Percentiles rank a stretch among this genome's conserved stretches.
These are phyloP conservation scores for Platichthys stellatus DNA, from an alignment of 2,113 vertebrate species.

Conservation along the genomic window DNA sequence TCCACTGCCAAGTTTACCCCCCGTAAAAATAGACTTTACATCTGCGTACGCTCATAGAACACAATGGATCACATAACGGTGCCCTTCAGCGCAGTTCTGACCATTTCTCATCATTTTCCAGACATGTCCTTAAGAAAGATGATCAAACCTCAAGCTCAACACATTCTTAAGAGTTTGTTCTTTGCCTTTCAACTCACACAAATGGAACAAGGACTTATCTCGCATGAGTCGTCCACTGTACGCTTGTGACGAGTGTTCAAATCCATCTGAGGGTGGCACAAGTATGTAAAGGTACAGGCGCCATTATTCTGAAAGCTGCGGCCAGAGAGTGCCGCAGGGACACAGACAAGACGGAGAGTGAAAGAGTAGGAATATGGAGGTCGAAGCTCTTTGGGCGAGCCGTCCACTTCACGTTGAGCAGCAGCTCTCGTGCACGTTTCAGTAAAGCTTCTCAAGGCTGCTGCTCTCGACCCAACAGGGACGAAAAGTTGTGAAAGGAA, in stretches of 20 bases:
- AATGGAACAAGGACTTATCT: slow-evolving; percentile 39
- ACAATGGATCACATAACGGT: neutral
- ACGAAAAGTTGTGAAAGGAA: neutral
- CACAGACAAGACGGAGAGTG: neutral
- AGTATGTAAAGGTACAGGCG: slow-evolving; percentile 10
- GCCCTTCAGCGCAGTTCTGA: neutral
- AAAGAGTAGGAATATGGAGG: slow-evolving; percentile 23
- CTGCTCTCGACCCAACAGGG: slow-evolving; percentile 22
- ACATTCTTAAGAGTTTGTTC: slow-evolving; percentile 14
- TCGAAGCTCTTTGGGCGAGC: slow-evolving; percentile 37
- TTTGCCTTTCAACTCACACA: slow-evolving; percentile 37
- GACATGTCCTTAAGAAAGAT: slow-evolving; percentile 15
- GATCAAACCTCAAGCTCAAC: slow-evolving; percentile 3
- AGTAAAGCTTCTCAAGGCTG: slow-evolving; percentile 56
- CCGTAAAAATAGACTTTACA: slow-evolving; percentile 9
- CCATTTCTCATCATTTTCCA: slow-evolving; percentile 25
- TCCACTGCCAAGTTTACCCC: slow-evolving; percentile 28
- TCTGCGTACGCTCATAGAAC: neutral
- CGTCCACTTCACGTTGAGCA: slow-evolving; percentile 39
- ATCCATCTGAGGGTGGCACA: slow-evolving; percentile 11
- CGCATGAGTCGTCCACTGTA: slow-evolving; percentile 4
- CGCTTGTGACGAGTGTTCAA: slow-evolving; percentile 2
- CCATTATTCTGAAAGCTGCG: slow-evolving; percentile 12
- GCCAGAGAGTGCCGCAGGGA: neutral
- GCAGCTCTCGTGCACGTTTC: slow-evolving; percentile 44